Base-by-base conservation (phyloP, 1,140 invertebrate species). In the Trichonephila clavata region DNA sequence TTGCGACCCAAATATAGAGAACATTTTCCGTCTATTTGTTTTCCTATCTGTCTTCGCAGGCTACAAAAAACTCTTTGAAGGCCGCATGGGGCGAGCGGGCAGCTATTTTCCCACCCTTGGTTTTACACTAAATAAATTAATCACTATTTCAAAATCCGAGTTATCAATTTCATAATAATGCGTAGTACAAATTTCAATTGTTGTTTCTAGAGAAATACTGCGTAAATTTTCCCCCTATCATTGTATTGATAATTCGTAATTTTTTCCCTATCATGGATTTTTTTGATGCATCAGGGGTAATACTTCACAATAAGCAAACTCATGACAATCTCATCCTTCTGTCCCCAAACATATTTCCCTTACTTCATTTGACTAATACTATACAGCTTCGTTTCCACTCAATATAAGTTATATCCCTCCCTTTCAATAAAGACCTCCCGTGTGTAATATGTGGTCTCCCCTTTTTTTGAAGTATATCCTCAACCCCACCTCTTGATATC, bases 381-480 rank as follows among this genome's bases (percentile, higher is more conserved):
- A 16, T n/a, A 16, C 59, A 61, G 86, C 86, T 87, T 87, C 63
- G 86, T 87, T 87, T 87, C 86, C 86, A 87, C 86, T 87, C 86
- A 87, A 87, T 87, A 87, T 61, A 83, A 83, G 50, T 83, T 83
- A 83, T 27, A 87, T 24, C 86, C 86, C 59, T 57, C 60, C 59
- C 32, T 87, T 63, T 39, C 60, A 87, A 87, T 87, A 87, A 84
- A 60, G 83, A 60, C 57, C 86, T 43, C 57, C 39, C 43, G 43
- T 57, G 10, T 18, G 20, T 59, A 27, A 84, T 84, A 57, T 84
- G 57, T 87, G 86, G 86, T 63, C 86, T 87, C 61, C 61, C 57
- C 61, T 87, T 87, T 87, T n/a, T 87, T 87, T 87, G 61, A 87
- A 87, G 59, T 24, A 87, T 39, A 10, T n/a, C 60, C 60, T 61